These are phyloP conservation scores for Drosophila burlai DNA, from an alignment of 1,140 invertebrate species.

Conservation along the genomic window DNA sequence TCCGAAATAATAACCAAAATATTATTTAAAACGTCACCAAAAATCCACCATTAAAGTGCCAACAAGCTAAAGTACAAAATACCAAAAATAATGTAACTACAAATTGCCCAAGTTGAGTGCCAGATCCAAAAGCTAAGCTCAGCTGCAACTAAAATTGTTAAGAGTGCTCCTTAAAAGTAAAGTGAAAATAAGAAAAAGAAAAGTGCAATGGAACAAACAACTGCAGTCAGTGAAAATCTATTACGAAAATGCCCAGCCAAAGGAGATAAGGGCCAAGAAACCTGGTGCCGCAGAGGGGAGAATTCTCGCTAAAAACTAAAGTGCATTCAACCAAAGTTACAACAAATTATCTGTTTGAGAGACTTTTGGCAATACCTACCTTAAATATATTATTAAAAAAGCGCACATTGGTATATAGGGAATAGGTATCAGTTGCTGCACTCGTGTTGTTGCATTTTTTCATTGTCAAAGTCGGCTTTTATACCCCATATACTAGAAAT, in stretches of 20 bases:
- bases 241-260: slow-evolving; percentile 3
- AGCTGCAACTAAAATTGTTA: slow-evolving; percentile 32
- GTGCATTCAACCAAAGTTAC: slow-evolving; percentile 76
- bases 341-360: slow-evolving; percentile 15
- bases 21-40: neutral
- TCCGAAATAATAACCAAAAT: neutral
- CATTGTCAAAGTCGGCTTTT: slow-evolving; percentile 61
- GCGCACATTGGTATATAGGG: neutral
- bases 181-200: slow-evolving; percentile 22
- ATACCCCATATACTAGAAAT: slow-evolving; percentile 6
- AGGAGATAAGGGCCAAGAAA: slow-evolving; percentile 7
- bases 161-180: slow-evolving; percentile 13
- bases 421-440: slow-evolving; percentile 3
- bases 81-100: neutral
- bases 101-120: slow-evolving; percentile 28
- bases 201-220: slow-evolving; percentile 19
- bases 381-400: slow-evolving; percentile 21
- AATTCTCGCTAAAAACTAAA: slow-evolving; percentile 54
- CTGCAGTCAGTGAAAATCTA: slow-evolving; percentile 15
- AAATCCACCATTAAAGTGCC: neutral
- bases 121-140: slow-evolving; percentile 24
- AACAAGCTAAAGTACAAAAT: neutral
- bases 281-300: slow-evolving; percentile 1
- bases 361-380: neutral
- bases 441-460: slow-evolving; percentile 31